Evolutionary conservation across 2,113 vertebrate species (phyloP), one percentile per base, ranked within the genome.

Genomic region (Hemichromis elongatus): DNA sequence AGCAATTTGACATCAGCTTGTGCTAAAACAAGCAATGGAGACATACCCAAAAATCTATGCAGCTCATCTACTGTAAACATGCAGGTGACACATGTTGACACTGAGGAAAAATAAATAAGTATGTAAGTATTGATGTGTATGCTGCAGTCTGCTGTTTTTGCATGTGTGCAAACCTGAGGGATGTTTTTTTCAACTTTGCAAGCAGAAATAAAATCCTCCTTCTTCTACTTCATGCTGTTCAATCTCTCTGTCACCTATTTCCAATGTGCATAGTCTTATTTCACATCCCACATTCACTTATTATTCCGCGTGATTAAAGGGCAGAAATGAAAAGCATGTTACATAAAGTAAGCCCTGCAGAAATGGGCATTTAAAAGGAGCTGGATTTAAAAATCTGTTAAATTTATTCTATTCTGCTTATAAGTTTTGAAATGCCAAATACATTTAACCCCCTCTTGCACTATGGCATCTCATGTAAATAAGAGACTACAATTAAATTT

Each of bases 401-500:
- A 50, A 54, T 61, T 28, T 19, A 55, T 61, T 33, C 21, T 45
- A 3, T 56, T 88, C 68, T 37, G 30, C 33, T 81, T 33, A 8
- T 50, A 87, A 80, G 42, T 68, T 81, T 26, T 9, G 21, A 81
- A 73, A 47, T 33, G 42, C 47, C 40, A 40, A 18, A 45, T 8
- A 42, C 42, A 45, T 82, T 21, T 24, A 57, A 26, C 28, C 79
- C 7, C 28, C 9, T 50, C 35, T 35, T 80, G 77, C 79, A 52
- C 9, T 77, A 2, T 6, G n/a, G 45, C 42, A 50, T 57, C 7
- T 21, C 59, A 28, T 35, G 79, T 77, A 73, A 77, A 70, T 81
- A 80, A 82, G 21, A 82, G 30, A 24, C 80, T 86, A 8, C 55
- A 85, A 87, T 92, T 86, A 88, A 85, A 82, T 66, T n/a, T 83